These are phyloP conservation scores for Matsumyia berberina DNA, from an alignment of 2,888 invertebrate genomes.

Conservation along the genomic window DNA sequence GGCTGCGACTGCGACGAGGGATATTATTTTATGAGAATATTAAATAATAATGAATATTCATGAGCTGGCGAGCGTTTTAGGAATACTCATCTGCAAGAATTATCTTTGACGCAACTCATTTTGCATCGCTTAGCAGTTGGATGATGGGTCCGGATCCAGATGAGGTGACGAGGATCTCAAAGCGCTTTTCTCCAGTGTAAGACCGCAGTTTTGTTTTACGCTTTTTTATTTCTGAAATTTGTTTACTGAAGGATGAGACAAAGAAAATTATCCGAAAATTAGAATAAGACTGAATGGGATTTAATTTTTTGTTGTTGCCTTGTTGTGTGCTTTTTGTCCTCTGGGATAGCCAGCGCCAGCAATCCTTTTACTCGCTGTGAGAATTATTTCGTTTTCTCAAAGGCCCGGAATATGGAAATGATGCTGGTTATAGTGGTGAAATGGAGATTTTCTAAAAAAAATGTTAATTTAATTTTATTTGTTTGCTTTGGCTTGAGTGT, in stretches of 20 bases:
- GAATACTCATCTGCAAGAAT: slow-evolving; percentile 75
- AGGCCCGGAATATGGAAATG: slow-evolving; percentile 61
- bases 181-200: slow-evolving; percentile 33
- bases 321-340: slow-evolving; percentile 27
- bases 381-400: slow-evolving; percentile 52
- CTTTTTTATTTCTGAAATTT: slow-evolving; percentile 41
- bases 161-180: slow-evolving; percentile 60
- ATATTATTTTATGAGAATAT: slow-evolving; percentile 76
- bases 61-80: slow-evolving; percentile 71
- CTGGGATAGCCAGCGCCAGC: slow-evolving; percentile 44
- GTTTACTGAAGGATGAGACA: slow-evolving; percentile 57
- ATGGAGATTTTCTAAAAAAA: slow-evolving; percentile 39
- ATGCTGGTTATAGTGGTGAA: slow-evolving; percentile 32
- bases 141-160: slow-evolving; percentile 44
- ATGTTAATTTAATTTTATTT: slow-evolving; percentile 61
- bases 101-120: slow-evolving; percentile 74
- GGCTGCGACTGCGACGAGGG: slow-evolving; percentile 25
- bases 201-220: slow-evolving; percentile 49
- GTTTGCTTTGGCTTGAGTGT: slow-evolving; percentile 16
- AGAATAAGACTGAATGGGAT: slow-evolving; percentile 70
- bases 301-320: slow-evolving; percentile 47
- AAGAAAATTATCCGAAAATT: slow-evolving; percentile 73
- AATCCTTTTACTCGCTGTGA: slow-evolving; percentile 55
- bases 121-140: slow-evolving; percentile 71
- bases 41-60: slow-evolving; percentile 76